Percentiles rank a stretch among this genome's conserved stretches.
These are phyloP conservation scores for Sardinella longiceps DNA, from an alignment of 2,797 vertebrate species.

Conservation along the genomic window DNA sequence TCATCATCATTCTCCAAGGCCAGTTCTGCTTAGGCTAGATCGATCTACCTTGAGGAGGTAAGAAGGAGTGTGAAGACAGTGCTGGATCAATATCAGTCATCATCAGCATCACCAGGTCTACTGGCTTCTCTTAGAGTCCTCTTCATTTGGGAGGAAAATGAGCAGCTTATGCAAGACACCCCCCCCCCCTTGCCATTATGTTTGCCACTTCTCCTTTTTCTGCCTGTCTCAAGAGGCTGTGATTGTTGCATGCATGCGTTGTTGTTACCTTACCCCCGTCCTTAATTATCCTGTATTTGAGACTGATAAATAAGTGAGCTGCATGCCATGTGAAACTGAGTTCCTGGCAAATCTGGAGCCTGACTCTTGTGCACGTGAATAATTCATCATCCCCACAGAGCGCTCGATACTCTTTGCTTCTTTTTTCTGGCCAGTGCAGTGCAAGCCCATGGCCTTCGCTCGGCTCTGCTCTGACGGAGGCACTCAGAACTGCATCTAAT, in stretches of 20 bases:
- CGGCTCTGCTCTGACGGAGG: neutral
- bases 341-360: slow-evolving; percentile 13
- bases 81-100: neutral
- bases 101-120: neutral
- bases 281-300: neutral
- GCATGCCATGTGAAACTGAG: neutral
- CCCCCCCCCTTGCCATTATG: neutral
- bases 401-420: neutral
- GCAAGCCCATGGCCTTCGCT: too few relatives aligned
- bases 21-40: neutral
- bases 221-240: neutral
- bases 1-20: neutral
- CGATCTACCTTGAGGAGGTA: neutral
- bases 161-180: neutral
- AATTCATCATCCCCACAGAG: neutral
- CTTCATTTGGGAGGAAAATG: neutral
- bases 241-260: neutral
- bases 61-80: neutral
- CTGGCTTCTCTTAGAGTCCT: neutral
- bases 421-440: neutral
- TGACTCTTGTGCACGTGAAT: neutral
- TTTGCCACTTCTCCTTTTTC: neutral
- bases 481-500: neutral
- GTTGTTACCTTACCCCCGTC: neutral
- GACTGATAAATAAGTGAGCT: neutral